These are phyloP conservation scores for Phaethon lepturus DNA, from an alignment of 2,113 vertebrate species.

Conservation along the genomic window DNA sequence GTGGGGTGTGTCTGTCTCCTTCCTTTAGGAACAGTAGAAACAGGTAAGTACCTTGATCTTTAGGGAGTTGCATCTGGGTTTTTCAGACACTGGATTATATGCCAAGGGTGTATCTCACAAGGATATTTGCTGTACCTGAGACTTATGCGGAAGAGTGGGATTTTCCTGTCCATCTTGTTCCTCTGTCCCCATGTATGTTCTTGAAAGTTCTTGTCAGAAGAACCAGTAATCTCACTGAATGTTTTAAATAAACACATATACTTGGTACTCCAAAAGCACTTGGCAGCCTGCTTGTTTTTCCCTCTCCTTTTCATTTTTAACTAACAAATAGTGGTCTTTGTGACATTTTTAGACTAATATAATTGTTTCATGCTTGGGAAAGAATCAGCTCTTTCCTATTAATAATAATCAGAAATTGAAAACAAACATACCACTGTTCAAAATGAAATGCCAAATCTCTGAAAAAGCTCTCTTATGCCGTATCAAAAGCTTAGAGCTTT, in stretches of 20 bases:
- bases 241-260: neutral
- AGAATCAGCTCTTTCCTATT: neutral
- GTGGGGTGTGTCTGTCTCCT: neutral
- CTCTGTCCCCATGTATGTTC: neutral
- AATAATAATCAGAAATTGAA: neutral
- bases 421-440: neutral
- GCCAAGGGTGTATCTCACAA: neutral
- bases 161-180: neutral
- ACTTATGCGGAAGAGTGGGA: neutral
- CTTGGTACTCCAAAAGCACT: neutral
- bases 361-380: neutral
- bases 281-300: neutral
- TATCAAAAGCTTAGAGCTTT: neutral
- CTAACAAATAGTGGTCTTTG: neutral
- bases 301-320: neutral
- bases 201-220: neutral
- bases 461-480: neutral
- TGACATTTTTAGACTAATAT: neutral
- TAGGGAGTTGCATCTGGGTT: neutral
- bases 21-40: neutral
- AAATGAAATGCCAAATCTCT: neutral
- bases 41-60: neutral
- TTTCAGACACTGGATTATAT: neutral
- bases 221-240: neutral
- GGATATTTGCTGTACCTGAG: neutral